Base-by-base conservation (phyloP, 2,113 vertebrate species). In the Madoqua kirkii region DNA sequence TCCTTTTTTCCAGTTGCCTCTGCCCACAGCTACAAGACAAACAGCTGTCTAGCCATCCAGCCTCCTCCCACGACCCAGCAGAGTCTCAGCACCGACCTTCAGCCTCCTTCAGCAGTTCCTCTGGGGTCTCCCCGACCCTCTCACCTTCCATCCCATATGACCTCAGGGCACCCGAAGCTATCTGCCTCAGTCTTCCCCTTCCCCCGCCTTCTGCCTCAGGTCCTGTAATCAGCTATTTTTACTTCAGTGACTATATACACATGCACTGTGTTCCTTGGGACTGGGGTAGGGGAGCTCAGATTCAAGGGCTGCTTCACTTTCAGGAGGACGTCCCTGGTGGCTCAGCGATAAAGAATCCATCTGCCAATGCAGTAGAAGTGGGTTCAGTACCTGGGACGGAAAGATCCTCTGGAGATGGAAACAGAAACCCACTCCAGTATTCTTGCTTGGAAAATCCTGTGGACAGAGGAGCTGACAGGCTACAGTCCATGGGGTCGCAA, bases 201-300 rank as follows among this genome's bases (percentile, higher is more conserved):
- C 5, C 12, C 27, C 40, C 14, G 2, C 3, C 6, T 33, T 3
- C 43, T 29, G 40, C 25, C 67, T 67, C 36, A 54, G 55, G 86
- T 79, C 81, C 82, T 76, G 7, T 57, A 50, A 29, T 52, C 3
- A 87, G 36, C 74, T 21, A 33, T 45, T 60, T 62, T 86, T n/a
- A 48, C 87, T 91, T 82, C 29, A 36, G 48, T 43, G 67, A 31
- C 62, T 82, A 10, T 25, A 27, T 7, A 23, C 4, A 10, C 7
- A 2, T 6, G 5, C 10, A 8, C 0, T 62, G 36, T 64, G 33
- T 60, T 45, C 52, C 36, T 60, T 62, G 14, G 40, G 62, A 57
- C 29, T 6, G 25, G 7, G 0, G 0, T 31, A 0, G 29, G 36
- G 31, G 36, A 71, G 9, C 25, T 74, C 29, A 10, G 19, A 54